phyloP scores from a whole-genome alignment of 1,140 invertebrate genomes.

The Nylanderia fulva region DNA sequence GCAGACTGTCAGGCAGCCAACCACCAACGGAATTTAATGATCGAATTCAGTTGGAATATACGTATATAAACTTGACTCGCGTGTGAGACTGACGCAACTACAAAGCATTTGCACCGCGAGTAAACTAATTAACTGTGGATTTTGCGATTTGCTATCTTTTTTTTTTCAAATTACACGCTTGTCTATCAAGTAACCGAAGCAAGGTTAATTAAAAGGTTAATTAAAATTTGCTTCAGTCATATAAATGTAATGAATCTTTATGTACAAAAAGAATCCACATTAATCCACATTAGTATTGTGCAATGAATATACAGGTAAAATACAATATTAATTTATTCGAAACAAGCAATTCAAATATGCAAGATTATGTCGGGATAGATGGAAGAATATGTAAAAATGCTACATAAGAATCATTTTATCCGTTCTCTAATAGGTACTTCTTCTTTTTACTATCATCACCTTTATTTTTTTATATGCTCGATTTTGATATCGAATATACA shows the following conservation, averaged over 20 bases:
- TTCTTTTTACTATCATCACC: constrained; percentile 5
- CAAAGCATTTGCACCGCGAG: background rate
- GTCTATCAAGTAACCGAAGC: background rate
- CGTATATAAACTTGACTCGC: constrained; percentile 26
- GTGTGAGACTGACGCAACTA: constrained; percentile 1
- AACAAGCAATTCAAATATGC: background rate
- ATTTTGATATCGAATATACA: background rate
- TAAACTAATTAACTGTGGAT: constrained; percentile 16
- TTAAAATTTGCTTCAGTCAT: background rate
- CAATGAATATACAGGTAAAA: background rate
- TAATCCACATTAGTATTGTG: background rate
- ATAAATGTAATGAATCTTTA: background rate
- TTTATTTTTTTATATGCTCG: background rate
- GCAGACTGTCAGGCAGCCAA: constrained; percentile 7
- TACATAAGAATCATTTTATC: too few relatives aligned
- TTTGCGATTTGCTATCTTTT: background rate
- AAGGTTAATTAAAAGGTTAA: background rate
- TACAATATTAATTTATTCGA: background rate
- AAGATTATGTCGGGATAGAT: background rate
- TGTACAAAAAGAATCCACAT: background rate
- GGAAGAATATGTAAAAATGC: too few relatives aligned
- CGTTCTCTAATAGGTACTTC: too few relatives aligned
- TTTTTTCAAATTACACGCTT: background rate
- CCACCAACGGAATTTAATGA: constrained; percentile 38
- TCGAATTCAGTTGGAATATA: constrained; percentile 39